Evolutionary conservation across 2,888 invertebrate species (phyloP).

Genomic region (Acronicta leporina): DNA sequence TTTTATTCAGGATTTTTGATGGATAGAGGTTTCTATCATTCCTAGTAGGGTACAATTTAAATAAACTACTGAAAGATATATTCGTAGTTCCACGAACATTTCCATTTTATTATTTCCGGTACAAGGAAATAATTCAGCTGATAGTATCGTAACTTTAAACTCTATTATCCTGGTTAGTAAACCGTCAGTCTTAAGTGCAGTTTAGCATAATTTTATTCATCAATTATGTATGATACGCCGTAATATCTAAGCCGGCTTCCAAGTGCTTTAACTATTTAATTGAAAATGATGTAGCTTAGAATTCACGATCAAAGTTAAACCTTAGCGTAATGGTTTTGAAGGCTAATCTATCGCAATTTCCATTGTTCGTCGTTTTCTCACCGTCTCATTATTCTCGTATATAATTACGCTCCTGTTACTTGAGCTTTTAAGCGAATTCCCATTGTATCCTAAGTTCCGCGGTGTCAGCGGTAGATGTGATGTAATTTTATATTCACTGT

Average conservation of each 20-base stretch:
- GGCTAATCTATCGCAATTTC: conserved; percentile 57
- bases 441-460: conserved; percentile 41
- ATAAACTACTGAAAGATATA: conserved; percentile 1
- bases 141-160: conserved; percentile 20
- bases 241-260: conserved; percentile 32
- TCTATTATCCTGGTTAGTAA: conserved; percentile 19
- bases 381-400: conserved; percentile 53
- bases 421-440: conserved; percentile 49
- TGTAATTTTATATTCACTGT: conserved; percentile 32
- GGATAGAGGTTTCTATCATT: conserved; percentile 12
- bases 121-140: conserved; percentile 5
- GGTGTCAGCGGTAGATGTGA: conserved; percentile 32
- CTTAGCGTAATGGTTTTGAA: conserved; percentile 56
- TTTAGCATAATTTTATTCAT: conserved; percentile 50
- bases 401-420: conserved; percentile 55
- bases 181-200: conserved; percentile 33
- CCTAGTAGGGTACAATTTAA: background rate
- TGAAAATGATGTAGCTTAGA: conserved; percentile 37
- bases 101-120: conserved; percentile 15
- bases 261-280: conserved; percentile 47
- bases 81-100: conserved; percentile 6
- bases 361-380: conserved; percentile 59
- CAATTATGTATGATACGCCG: conserved; percentile 41
- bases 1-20: conserved; percentile 26
- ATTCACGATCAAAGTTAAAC: conserved; percentile 41